Evolutionary conservation across 2,797 vertebrate genomes (phyloP), one percentile per base, ranked within the genome.

Genomic region (Myotis daubentonii): DNA sequence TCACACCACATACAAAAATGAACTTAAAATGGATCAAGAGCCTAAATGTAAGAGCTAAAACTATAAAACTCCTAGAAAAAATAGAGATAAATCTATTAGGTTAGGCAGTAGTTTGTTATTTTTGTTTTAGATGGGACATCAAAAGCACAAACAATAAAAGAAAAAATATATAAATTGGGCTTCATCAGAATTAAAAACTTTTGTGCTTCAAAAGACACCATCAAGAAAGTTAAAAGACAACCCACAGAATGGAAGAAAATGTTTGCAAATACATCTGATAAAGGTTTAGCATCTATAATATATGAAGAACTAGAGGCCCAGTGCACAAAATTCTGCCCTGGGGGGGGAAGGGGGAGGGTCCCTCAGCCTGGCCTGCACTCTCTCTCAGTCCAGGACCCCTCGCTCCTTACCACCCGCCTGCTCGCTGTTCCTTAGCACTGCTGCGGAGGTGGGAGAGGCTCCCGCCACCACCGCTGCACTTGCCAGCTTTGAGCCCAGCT

Each of bases 61-160:
- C 41, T 85, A 75, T 30, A 68, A 92, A 80, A 89, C 41, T 62
- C 30, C 57, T 66, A 41, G 57, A 11, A 36, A 79, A 84, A 53
- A 55, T 23, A 68, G 20, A 11, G 28, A 30, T 88, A 71, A 92
- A 84, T 68, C n/a, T 91, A 87, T 90, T 66, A 30, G 19, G 55
- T 76, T 47, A 71, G 55, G 55, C 62, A 80, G 53, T 74, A 15
- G 16, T 80, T 84, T n/a, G 62, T n/a, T 8, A 13, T 16, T 62
- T 6, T 65, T 65, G 44, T 68, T 57, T 75, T 84, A 62, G 28
- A 60, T 38, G 84, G 22, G 11, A 88, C 20, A 79, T 70, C 74
- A 84, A 80, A 96, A 91, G 74, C 51, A 55, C 75, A 92, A 65
- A 76, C 30, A 90, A 65, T 30, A 60, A 79, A 83, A 87, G 60